A percentile compares a stretch with the other conserved stretches of the same genome.
These are phyloP conservation scores for Bilobella aurantiaca DNA, from an alignment of 1,140 invertebrate species.

Conservation along the genomic window DNA sequence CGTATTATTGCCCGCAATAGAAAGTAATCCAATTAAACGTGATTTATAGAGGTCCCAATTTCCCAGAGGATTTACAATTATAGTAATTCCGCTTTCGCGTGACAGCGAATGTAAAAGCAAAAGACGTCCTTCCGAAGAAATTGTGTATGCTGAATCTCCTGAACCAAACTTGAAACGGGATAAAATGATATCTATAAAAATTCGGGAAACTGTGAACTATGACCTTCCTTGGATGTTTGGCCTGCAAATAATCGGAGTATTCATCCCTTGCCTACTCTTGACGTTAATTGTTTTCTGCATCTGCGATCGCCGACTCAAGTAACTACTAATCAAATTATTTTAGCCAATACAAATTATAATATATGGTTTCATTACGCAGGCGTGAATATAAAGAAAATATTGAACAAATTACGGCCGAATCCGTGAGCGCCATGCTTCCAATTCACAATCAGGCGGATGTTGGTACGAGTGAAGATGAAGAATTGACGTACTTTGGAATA, in stretches of 20 bases:
- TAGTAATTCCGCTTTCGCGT: background rate
- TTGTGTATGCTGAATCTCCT: background rate
- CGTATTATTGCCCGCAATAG: background rate
- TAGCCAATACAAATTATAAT: background rate
- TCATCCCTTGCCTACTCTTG: constrained; percentile 2
- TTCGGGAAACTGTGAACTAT: background rate
- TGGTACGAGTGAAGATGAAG: background rate
- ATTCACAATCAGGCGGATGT: background rate
- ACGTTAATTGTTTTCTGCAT: constrained; percentile 7
- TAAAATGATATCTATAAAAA: background rate
- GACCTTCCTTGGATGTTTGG: constrained; percentile 3
- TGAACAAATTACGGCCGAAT: background rate
- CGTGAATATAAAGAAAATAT: background rate
- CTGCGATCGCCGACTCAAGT: constrained; percentile 4
- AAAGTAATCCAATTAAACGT: background rate
- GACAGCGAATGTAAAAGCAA: background rate
- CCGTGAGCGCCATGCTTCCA: background rate
- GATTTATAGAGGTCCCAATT: constrained; percentile 7
- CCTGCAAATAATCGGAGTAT: background rate
- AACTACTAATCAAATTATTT: background rate
- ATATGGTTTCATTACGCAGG: background rate
- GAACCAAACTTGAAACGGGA: background rate
- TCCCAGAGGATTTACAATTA: constrained; percentile 6
- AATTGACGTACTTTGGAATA: background rate
- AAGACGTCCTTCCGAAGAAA: background rate